Evolutionary conservation across 2,113 vertebrate genomes (phyloP).

Genomic region (Myodes glareolus): DNA sequence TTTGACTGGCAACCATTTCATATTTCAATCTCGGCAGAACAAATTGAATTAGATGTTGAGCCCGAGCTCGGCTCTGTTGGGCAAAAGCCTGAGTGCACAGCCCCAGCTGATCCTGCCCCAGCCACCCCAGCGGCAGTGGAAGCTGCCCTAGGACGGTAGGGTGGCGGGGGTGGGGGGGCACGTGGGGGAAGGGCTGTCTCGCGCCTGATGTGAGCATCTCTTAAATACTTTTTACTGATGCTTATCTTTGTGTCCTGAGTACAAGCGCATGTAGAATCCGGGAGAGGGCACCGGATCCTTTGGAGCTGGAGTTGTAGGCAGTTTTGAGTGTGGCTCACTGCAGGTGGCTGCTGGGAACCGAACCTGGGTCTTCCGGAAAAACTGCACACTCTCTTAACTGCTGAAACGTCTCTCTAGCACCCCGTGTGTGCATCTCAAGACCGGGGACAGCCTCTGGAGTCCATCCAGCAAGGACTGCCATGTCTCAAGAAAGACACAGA

Average conservation of each 20-base stretch:
- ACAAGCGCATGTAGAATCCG: not conserved
- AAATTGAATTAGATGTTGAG: conserved; percentile 91
- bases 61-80: conserved; percentile 86
- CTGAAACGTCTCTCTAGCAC: not conserved
- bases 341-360: too few species aligned
- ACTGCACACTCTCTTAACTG: not conserved
- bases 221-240: not conserved
- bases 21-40: conserved; percentile 91
- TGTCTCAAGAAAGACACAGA: not conserved
- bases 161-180: not conserved
- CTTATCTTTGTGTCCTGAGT: not conserved
- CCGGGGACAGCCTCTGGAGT: not conserved
- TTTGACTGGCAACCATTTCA: conserved; percentile 90
- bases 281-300: not conserved
- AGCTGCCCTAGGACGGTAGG: not conserved
- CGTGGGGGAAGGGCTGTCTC: not conserved
- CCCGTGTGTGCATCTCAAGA: not conserved
- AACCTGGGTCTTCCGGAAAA: not conserved
- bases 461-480: not conserved
- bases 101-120: conserved; percentile 83
- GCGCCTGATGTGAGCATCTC: not conserved
- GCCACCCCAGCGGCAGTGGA: not conserved
- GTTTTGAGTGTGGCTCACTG: not conserved
- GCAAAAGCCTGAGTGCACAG: conserved; percentile 85
- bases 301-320: not conserved